Conservation (phyloP, 2,113 vertebrate species). For the Ibidorhyncha struthersii region DNA sequence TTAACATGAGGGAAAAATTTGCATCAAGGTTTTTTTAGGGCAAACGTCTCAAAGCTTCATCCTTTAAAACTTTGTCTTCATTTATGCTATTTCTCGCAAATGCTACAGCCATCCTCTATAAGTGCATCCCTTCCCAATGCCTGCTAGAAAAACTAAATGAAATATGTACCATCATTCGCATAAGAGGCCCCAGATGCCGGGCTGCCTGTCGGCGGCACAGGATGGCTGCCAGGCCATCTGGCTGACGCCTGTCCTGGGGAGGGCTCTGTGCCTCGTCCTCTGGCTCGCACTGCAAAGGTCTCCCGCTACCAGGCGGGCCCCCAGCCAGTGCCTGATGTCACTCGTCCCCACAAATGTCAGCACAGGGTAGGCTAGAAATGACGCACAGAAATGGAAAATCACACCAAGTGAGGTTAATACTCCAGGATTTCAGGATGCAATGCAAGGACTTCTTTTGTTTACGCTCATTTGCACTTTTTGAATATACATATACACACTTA, state of each 20-base stretch:
- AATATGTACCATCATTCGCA: not conserved
- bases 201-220: not conserved
- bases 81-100: not conserved
- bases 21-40: not conserved
- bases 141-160: not conserved
- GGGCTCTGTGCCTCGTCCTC: not conserved
- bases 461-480: not conserved
- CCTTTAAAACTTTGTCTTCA: not conserved
- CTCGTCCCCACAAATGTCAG: not conserved
- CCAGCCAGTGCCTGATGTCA: not conserved
- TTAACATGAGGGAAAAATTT: not conserved
- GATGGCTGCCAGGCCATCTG: constrained; percentile 30
- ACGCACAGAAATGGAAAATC: not conserved
- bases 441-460: not conserved
- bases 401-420: not conserved
- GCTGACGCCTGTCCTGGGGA: not conserved
- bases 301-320: not conserved
- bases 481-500: not conserved
- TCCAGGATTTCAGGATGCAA: not conserved
- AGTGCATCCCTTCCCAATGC: not conserved
- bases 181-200: not conserved
- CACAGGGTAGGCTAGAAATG: not conserved
- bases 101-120: not conserved
- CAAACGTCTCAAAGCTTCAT: not conserved
- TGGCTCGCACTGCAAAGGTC: not conserved